Base-by-base conservation (phyloP, 2,888 invertebrate species). In the Noctua pronuba region DNA sequence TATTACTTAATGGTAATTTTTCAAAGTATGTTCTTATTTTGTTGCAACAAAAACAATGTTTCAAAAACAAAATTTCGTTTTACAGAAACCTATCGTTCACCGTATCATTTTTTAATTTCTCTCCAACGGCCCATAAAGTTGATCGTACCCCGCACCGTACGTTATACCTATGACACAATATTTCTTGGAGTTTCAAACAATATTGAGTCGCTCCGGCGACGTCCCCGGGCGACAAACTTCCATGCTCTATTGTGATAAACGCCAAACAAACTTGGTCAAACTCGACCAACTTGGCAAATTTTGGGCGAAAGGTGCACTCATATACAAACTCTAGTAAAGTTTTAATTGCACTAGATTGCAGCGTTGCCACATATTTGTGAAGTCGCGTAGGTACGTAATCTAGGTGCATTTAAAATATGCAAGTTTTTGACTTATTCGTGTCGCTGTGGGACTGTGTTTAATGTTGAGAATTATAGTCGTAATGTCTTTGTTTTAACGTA, bases 271-370 rank as follows among this genome's bases (percentile, higher is more conserved):
- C 87, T 83, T 86, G 85, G 83, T 77, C 76, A 90, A 93, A 93
- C 91, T 93, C 88, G 88, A 87, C 80, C 85, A 92, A 94, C 91
- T 94, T 92, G 86, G 89, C 90, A 89, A 93, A 94, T 93, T 94
- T 94, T 89, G 92, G 93, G 87, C 90, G 92, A 95, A 95, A 95
- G 95, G 94, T 95, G 96, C 94, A 93, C 93, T 94, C 93, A 92
- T 95, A 95, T 94, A 96, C 95, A 94, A 94, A 95, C 91, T 92
- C 82, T 74, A 72, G 77, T 79, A 86, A 95, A 96, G 95, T 96
- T 96, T 96, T 96, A 95, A 96, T 96, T 95, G 95, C 94, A 90
- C 89, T 91, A 93, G 93, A 94, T 95, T 93, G 94, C 93, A 92
- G 89, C 89, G 88, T 88, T 89, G 89, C 87, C 86, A 88, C 90